Percentiles rank a stretch among this genome's conserved stretches.
Evolutionary conservation across 2,888 invertebrate genomes (phyloP).

Genomic region (Oligia strigilis): DNA sequence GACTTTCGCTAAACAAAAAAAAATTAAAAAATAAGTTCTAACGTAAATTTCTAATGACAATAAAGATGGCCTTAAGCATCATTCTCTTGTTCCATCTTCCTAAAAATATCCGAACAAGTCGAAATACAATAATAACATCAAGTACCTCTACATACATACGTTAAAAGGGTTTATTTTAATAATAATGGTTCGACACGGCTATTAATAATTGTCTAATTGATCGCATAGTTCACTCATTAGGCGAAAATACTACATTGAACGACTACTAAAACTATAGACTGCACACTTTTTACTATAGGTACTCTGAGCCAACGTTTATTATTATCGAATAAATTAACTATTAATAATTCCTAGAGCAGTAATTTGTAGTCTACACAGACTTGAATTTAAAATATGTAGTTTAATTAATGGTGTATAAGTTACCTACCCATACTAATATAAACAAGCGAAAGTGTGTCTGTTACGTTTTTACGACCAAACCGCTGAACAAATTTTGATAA

Average conservation of each 20-base stretch:
- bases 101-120: conserved; percentile 23
- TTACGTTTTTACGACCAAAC: not conserved
- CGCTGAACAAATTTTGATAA: too few relatives aligned
- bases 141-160: conserved; percentile 19
- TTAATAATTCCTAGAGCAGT: not conserved
- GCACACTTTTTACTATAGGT: conserved; percentile 7
- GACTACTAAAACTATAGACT: conserved; percentile 37
- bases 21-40: not conserved
- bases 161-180: conserved; percentile 67
- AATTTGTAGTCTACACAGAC: conserved; percentile 20
- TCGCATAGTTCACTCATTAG: conserved; percentile 74
- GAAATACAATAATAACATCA: conserved; percentile 28
- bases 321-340: conserved; percentile 10
- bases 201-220: conserved; percentile 77
- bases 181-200: conserved; percentile 67
- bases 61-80: not conserved
- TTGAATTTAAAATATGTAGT: conserved; percentile 11
- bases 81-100: not conserved
- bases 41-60: not conserved
- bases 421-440: too few relatives aligned
- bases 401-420: not conserved
- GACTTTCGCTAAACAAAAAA: not conserved
- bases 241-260: conserved; percentile 66
- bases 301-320: not conserved
- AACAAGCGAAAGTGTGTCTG: not conserved